Evolutionary conservation across 2,888 invertebrate species (phyloP), one percentile per base, ranked within the genome.

Genomic region (Drosophila recens): DNA sequence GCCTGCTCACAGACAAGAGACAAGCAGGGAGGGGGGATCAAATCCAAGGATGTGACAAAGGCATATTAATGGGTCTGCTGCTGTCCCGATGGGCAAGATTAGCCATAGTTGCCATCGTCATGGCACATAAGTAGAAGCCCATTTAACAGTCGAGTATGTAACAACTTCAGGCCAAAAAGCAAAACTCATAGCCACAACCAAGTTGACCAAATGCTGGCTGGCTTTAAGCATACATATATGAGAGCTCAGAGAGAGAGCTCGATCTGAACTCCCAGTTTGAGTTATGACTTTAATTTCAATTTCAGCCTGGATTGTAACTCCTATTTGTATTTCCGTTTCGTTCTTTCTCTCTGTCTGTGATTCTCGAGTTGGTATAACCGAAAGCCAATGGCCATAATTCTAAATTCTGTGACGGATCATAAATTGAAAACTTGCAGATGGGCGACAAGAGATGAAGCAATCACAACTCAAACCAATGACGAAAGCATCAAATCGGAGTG

Each of bases 221-320:
- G 42, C 61, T 73, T 75, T 52, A 77, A 81, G 77, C 52, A 23
- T 4, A n/a, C n/a, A n/a, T n/a, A n/a, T n/a, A n/a, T n/a, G n/a
- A n/a, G n/a, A n/a, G n/a, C n/a, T n/a, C n/a, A n/a, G n/a, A 46
- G 48, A 43, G 53, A 13, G 17, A 51, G 23, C 56, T 70, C 36
- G 57, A 56, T 64, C 66, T 45, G 46, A 36, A 42, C 33, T 57
- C 33, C 40, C 36, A 53, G 65, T 71, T 79, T 89, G 87, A 89
- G 72, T 89, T 87, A 88, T 89, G 87, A 54, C 80, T 89, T 89
- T 86, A 86, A 88, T 89, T 84, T 89, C 77, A 79, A 80, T 82
- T 87, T 77, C 64, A 67, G 72, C 61, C 75, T 61, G 65, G 17
- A 59, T 62, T 70, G 77, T 63, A 75, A 79, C 71, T 65, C 72